Evolutionary conservation across 2,888 invertebrate genomes (phyloP).

Genomic region (Lysandra bellargus): DNA sequence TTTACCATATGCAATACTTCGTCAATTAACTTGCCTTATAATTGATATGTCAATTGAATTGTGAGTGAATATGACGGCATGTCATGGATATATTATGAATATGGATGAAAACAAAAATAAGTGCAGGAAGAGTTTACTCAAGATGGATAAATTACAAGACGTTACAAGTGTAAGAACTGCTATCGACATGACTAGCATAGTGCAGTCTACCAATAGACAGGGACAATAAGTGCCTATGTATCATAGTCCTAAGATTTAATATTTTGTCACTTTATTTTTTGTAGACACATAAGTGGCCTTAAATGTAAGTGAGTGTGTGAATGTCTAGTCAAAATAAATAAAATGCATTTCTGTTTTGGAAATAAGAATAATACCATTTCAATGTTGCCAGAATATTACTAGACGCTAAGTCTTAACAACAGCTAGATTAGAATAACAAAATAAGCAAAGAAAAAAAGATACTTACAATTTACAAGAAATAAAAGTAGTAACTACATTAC

Average conservation of each 20-base stretch:
- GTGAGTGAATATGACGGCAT: neutral
- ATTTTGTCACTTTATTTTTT: conserved; percentile 17
- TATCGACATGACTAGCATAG: neutral
- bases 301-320: conserved; percentile 52
- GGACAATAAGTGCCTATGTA: conserved; percentile 5
- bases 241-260: neutral
- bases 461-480: neutral
- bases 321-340: conserved; percentile 67
- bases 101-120: neutral
- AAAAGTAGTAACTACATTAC: too few relatives aligned
- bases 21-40: neutral
- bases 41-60: neutral
- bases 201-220: neutral
- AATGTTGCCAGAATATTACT: conserved; percentile 1
- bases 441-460: neutral
- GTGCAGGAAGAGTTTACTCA: neutral
- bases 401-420: neutral
- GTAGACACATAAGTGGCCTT: conserved; percentile 22
- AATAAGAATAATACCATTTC: conserved; percentile 21
- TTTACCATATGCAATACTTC: neutral
- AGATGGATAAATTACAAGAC: neutral
- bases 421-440: neutral
- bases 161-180: neutral
- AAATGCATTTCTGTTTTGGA: conserved; percentile 36
- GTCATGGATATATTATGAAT: neutral